Percentiles rank a stretch among this genome's conserved stretches.
phyloP scores from a whole-genome alignment of 2,888 invertebrate species.

The Antitype chi region DNA sequence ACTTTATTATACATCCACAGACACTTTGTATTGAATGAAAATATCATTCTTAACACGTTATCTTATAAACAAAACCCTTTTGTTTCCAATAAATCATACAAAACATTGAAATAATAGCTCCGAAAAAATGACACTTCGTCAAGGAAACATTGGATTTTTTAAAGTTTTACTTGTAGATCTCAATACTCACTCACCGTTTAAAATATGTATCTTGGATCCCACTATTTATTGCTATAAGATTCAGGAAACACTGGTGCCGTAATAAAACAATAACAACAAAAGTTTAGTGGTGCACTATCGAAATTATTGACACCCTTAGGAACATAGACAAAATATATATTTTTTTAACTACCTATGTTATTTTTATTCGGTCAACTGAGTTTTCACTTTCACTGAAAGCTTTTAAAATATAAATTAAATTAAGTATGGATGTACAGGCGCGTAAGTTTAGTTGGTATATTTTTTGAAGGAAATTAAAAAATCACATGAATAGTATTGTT shows the following conservation, averaged over 20 bases:
- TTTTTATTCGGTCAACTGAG: not conserved
- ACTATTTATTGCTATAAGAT: constrained; percentile 45
- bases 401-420: not conserved
- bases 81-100: constrained; percentile 33
- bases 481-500: not conserved
- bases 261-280: constrained; percentile 58
- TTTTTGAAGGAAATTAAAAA: not conserved
- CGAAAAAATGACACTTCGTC: constrained; percentile 43
- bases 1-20: not conserved
- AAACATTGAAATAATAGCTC: constrained; percentile 49
- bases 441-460: not conserved
- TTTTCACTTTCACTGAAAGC: constrained; percentile 42
- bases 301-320: constrained; percentile 79
- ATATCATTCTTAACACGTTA: not conserved
- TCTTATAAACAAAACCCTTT: constrained; percentile 12
- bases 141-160: constrained; percentile 40
- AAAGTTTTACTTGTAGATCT: not conserved
- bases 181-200: constrained; percentile 56
- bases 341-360: constrained; percentile 61
- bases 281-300: constrained; percentile 63
- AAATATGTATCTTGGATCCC: constrained; percentile 28
- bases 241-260: constrained; percentile 52
- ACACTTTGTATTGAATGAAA: not conserved
- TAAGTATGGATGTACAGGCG: not conserved
- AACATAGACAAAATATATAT: constrained; percentile 73